Evolutionary conservation across 2,888 invertebrate species (phyloP).

Genomic region (Arge pagana): DNA sequence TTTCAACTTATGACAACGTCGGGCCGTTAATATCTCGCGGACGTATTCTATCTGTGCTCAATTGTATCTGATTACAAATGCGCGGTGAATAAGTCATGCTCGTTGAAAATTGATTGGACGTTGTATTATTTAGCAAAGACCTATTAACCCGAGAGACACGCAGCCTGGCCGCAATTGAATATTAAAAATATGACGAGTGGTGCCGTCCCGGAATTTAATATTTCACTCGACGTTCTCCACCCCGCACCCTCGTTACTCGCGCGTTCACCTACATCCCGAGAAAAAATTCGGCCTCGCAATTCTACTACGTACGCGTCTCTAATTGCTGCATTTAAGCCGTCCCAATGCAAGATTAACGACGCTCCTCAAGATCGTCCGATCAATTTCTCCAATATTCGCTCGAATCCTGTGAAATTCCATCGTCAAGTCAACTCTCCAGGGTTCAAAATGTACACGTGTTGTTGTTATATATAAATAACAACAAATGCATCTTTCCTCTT

Average conservation of each 20-base stretch:
- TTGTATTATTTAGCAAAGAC: conserved; percentile 4
- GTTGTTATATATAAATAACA: too few relatives aligned
- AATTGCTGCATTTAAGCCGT: too few relatives aligned
- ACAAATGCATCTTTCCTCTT: too few relatives aligned
- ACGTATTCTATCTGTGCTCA: conserved; percentile 2
- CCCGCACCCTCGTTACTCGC: not conserved
- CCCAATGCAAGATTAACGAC: too few relatives aligned
- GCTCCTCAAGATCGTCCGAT: too few relatives aligned
- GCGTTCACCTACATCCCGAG: too few relatives aligned
- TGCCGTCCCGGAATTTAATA: conserved; percentile 2
- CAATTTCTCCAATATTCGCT: too few relatives aligned
- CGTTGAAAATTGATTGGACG: conserved; percentile 6
- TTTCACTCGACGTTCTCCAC: conserved; percentile 9
- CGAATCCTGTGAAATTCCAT: too few relatives aligned
- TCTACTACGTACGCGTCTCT: too few relatives aligned
- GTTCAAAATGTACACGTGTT: too few relatives aligned
- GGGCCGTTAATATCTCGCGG: conserved; percentile 1
- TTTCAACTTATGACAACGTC: conserved; percentile 14
- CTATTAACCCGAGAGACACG: conserved; percentile 10
- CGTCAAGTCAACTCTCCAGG: too few relatives aligned
- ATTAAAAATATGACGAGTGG: conserved; percentile 1
- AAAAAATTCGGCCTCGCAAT: too few relatives aligned
- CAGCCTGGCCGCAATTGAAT: conserved; percentile 5
- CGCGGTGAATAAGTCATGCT: conserved; percentile 5
- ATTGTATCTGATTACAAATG: conserved; percentile 17